phyloP scores from a whole-genome alignment of 2,113 vertebrate species.

The Cichladusa arquata region DNA sequence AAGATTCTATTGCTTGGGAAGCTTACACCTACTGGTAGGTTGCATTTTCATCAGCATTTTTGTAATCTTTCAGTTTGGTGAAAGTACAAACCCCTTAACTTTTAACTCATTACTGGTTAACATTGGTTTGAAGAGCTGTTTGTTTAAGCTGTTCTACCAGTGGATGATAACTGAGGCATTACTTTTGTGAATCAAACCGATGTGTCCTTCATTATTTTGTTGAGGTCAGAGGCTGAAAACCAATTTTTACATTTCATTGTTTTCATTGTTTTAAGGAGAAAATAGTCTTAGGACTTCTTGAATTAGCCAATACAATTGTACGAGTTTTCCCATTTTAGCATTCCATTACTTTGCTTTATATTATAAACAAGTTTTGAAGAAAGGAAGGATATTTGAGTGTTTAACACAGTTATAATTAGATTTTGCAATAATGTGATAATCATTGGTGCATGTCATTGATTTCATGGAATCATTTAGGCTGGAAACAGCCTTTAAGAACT shows the following conservation, averaged over 20 bases:
- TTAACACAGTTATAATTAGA: neutral
- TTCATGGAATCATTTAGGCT: neutral
- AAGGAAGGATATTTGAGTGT: neutral
- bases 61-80: neutral
- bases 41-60: neutral
- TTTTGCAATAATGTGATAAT: neutral
- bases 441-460: neutral
- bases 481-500: neutral
- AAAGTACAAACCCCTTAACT: neutral
- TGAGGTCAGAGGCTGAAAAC: neutral
- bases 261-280: neutral
- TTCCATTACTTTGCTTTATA: neutral
- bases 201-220: neutral
- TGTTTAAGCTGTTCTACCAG: neutral
- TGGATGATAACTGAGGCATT: neutral
- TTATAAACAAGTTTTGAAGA: neutral
- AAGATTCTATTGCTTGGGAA: neutral
- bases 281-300: neutral
- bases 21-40: neutral
- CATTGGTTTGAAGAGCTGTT: neutral
- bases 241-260: neutral
- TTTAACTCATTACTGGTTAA: neutral
- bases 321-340: neutral
- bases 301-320: neutral
- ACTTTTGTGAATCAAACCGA: neutral